These are phyloP conservation scores for Semaprochilodus insignis DNA, from an alignment of 2,797 vertebrate genomes.

Conservation along the genomic window DNA sequence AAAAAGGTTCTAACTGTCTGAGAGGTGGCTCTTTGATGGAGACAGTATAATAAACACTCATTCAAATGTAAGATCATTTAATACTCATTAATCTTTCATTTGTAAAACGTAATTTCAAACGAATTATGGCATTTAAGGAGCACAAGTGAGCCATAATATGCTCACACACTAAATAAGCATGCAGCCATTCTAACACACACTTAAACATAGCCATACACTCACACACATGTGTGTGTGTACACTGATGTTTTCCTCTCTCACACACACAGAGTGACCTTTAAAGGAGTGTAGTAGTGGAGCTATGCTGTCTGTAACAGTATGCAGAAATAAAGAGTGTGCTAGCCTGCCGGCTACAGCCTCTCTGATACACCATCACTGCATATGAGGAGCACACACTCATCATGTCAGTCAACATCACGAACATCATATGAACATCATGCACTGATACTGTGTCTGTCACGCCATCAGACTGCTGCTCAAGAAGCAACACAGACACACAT, in stretches of 20 bases:
- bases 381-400: constrained; percentile 2
- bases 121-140: too few species aligned
- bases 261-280: constrained; percentile 18
- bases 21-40: too few species aligned
- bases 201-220: neutral
- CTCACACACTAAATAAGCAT: neutral
- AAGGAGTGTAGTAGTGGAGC: neutral
- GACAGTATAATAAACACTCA: too few species aligned
- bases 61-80: too few species aligned
- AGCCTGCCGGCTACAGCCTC: constrained; percentile 9
- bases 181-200: neutral
- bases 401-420: neutral
- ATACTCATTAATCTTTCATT: too few species aligned
- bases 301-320: neutral
- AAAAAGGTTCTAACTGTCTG: too few species aligned
- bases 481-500: too few species aligned
- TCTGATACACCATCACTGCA: neutral
- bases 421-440: neutral
- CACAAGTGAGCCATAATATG: neutral
- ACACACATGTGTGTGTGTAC: neutral
- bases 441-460: neutral
- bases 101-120: too few species aligned
- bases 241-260: too few species aligned
- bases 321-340: constrained; percentile 1
- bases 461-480: neutral